Evolutionary conservation across 2,113 vertebrate species (phyloP).

Genomic region (Channa maculata): DNA sequence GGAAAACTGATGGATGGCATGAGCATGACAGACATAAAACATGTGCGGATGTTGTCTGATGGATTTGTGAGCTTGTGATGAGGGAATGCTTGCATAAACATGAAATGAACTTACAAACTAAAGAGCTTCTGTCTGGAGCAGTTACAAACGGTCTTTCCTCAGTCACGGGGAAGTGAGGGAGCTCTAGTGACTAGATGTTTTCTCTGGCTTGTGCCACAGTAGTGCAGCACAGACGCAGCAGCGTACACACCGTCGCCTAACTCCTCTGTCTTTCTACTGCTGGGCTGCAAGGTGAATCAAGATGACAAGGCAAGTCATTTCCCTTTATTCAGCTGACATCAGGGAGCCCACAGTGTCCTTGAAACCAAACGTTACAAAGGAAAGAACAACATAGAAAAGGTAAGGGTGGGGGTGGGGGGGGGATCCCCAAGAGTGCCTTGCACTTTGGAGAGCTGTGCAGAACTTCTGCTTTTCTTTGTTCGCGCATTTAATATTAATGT

Average conservation of each 20-base stretch:
- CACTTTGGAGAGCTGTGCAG: constrained; percentile 21
- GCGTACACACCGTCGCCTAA: constrained; percentile 2
- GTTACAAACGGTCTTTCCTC: constrained; percentile 3
- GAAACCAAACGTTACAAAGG: constrained; percentile 62
- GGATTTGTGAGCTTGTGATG: constrained; percentile 13
- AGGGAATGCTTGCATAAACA: neutral
- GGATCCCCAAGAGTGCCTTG: constrained; percentile 38
- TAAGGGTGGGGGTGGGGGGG: constrained; percentile 6
- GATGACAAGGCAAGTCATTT: constrained; percentile 56
- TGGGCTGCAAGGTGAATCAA: constrained; percentile 52
- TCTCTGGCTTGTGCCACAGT: constrained; percentile 6
- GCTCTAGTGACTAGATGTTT: constrained; percentile 5
- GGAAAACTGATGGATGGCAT: neutral
- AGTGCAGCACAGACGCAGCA: neutral
- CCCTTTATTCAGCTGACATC: constrained; percentile 48
- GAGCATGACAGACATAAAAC: neutral
- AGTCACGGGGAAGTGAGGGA: neutral
- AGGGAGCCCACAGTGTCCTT: constrained; percentile 46
- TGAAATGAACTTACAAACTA: constrained; percentile 2
- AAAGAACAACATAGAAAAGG: constrained; percentile 51
- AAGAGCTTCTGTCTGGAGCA: neutral
- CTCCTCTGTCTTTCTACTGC: constrained; percentile 1
- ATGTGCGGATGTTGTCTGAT: neutral
- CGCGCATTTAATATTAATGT: constrained; percentile 56
- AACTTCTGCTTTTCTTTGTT: constrained; percentile 44